These are phyloP conservation scores for Galleria mellonella DNA, from an alignment of 1,140 invertebrate genomes.

Conservation along the genomic window DNA sequence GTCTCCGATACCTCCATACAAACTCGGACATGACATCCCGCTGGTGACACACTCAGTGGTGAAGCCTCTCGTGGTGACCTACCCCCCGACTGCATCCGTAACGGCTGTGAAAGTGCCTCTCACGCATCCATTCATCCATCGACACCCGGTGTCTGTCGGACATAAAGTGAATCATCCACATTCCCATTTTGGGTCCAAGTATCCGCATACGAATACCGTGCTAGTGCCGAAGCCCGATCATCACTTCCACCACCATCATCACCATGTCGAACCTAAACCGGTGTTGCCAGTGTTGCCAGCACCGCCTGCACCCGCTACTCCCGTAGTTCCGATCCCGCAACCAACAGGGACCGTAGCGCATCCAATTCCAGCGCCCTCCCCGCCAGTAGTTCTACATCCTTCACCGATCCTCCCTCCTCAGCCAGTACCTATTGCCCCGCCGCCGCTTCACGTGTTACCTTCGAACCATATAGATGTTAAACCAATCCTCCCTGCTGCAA, in stretches of 20 bases:
- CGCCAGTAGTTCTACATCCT: conserved; percentile 25
- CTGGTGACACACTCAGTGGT: conserved; percentile 63
- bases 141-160: conserved; percentile 37
- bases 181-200: conserved; percentile 52
- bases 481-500: conserved; percentile 16
- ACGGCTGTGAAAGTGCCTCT: conserved; percentile 63
- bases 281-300: conserved; percentile 38
- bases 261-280: conserved; percentile 48
- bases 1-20: conserved; percentile 54
- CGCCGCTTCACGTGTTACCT: not conserved
- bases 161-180: conserved; percentile 50
- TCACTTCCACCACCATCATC: conserved; percentile 62
- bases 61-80: conserved; percentile 64
- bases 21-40: conserved; percentile 64
- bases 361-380: conserved; percentile 32
- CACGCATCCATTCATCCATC: conserved; percentile 32
- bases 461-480: not conserved
- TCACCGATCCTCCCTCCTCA: conserved; percentile 24
- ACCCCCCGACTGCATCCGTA: conserved; percentile 60
- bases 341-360: conserved; percentile 33
- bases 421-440: conserved; percentile 17
- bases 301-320: conserved; percentile 24
- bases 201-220: conserved; percentile 49
- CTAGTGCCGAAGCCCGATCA: conserved; percentile 42
- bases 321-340: conserved; percentile 31